Evolutionary conservation across 2,797 vertebrate species (phyloP).

Genomic region (Loris lydekkerianus): DNA sequence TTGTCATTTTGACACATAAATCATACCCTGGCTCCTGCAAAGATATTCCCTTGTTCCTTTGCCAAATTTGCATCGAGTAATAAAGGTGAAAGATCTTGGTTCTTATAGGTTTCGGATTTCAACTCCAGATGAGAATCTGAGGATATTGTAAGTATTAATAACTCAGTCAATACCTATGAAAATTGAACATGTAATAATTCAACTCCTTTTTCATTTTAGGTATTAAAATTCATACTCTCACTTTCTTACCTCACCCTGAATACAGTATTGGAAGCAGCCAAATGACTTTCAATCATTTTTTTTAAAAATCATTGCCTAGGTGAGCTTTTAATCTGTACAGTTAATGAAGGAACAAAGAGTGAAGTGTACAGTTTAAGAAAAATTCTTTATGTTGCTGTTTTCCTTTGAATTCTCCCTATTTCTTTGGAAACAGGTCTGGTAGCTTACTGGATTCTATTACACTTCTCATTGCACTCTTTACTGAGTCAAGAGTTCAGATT

Average conservation of each 20-base stretch:
- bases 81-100: conserved; percentile 31
- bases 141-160: background rate
- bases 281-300: conserved; percentile 16
- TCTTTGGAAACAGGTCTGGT: conserved; percentile 25
- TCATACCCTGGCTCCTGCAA: conserved; percentile 41
- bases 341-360: conserved; percentile 1
- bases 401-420: conserved; percentile 35
- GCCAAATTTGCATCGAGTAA: background rate
- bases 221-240: background rate
- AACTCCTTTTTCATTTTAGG: background rate
- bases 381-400: background rate
- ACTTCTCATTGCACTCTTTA: background rate
- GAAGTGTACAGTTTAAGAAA: background rate
- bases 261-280: background rate
- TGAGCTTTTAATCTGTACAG: background rate
- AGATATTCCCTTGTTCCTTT: conserved; percentile 34
- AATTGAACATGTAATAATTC: background rate
- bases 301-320: background rate
- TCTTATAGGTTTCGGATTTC: conserved; percentile 42
- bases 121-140: conserved; percentile 31
- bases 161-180: background rate
- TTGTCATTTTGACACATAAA: conserved; percentile 55
- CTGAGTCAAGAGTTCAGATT: background rate
- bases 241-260: conserved; percentile 23
- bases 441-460: background rate